Base-by-base conservation (phyloP, 2,888 invertebrate species). In the Scotopteryx bipunctaria region DNA sequence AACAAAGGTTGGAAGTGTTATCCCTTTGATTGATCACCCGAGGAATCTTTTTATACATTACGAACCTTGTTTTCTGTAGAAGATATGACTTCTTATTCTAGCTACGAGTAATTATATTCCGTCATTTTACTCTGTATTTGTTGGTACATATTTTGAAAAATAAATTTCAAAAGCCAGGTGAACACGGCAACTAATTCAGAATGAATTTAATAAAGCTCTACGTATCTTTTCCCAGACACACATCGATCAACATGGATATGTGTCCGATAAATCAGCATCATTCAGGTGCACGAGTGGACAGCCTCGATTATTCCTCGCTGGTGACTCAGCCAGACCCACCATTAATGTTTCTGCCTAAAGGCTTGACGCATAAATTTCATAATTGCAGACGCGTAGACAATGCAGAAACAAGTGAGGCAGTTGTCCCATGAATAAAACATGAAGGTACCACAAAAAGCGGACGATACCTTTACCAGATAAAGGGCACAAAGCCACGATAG, bases 341-440 rank as follows among this genome's bases (percentile, higher is more conserved):
- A 75, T 81, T 78, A 79, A 80, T 67, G 68, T 72, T 60, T 81
- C 76, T 80, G 83, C 86, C 87, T 81, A 77, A 83, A 87, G 87
- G 81, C 78, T 76, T 76, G 66, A 78, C 76, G 80, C 79, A 88
- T 86, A 87, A 83, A 85, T 86, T 78, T 82, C 73, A 78, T 87
- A 86, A 88, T 87, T 88, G 81, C 81, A 77, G 76, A 78, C 77
- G 76, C 79, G 83, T 86, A 86, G 85, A 87, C 86, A 86, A 86
- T 86, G 76, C 78, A 76, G 78, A 77, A 83, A 84, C 83, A 85
- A 82, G 80, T 83, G 77, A 81, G 79, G 72, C 75, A 71, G 73
- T 49, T 71, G 71, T 66, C 67, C 64, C 67, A 84, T 89, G 85
- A 86, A 89, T 89, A 83, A 89, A 75, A 74, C 82, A 86, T 82